Percentiles rank a stretch among this genome's conserved stretches.
Evolutionary conservation across 1,140 invertebrate genomes (phyloP).

Genomic region (Pteromalus puparum): DNA sequence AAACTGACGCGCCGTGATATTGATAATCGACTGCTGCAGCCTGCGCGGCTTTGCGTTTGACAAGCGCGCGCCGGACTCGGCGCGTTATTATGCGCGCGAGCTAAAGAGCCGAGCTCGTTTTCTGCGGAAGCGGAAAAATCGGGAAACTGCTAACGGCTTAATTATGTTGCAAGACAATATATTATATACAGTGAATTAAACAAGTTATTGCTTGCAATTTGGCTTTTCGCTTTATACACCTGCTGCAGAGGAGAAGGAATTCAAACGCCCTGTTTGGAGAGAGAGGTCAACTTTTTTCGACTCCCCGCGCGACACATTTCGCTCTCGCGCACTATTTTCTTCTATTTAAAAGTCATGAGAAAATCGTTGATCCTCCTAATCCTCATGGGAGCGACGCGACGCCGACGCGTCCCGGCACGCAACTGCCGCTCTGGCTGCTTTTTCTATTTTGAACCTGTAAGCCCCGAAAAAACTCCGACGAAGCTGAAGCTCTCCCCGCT

Average conservation of each 20-base stretch:
- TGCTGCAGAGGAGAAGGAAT: too few relatives aligned
- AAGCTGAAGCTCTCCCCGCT: neutral
- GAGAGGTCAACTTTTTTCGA: neutral
- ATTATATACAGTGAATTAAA: too few relatives aligned
- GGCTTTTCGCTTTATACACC: too few relatives aligned
- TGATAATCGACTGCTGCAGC: neutral
- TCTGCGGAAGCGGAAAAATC: neutral
- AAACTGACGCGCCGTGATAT: neutral
- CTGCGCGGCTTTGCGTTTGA: neutral
- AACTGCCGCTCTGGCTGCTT: neutral
- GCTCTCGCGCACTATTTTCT: neutral
- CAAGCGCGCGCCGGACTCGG: neutral
- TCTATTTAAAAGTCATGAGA: constrained; percentile 38
- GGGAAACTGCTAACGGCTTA: too few relatives aligned
- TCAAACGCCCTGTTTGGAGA: neutral
- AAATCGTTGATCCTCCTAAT: constrained; percentile 30
- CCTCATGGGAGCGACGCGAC: constrained; percentile 14
- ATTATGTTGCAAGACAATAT: too few relatives aligned
- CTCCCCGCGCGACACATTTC: neutral
- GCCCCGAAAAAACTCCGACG: neutral
- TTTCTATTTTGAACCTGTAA: constrained; percentile 26
- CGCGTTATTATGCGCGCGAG: neutral
- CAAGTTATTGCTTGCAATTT: too few relatives aligned
- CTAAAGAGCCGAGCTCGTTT: neutral
- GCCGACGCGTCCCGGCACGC: neutral